Evolutionary conservation across 2,113 vertebrate species (phyloP), one percentile per base, ranked within the genome.

Genomic region (Pelmatolapia mariae): DNA sequence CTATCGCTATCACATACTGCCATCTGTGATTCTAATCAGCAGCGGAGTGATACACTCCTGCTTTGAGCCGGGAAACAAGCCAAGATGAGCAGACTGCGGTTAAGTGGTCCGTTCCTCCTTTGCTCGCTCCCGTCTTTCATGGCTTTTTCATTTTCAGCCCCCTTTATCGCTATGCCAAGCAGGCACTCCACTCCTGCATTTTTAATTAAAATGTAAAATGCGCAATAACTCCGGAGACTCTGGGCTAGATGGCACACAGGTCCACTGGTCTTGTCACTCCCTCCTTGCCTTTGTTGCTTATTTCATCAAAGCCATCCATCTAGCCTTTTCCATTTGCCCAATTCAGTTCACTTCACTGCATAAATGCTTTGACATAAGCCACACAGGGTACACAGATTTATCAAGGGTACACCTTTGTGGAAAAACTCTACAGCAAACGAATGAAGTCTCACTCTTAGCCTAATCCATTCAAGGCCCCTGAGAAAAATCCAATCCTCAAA

Each of bases 151-250:
- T 94, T 94, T 78, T 91, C 26, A 11, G 33, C 89, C 84, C 61
- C 82, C 93, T 94, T 95, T 93, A 94, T 95, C 83, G 87, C 92
- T 52, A 95, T 95, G 95, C 92, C 93, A 91, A 90, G 89, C 89
- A 89, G 89, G 81, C 89, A 84, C 71, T 52, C 54, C 36, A 7
- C 92, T 92, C 93, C 88, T 76, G 52, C 80, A 86, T 93, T 93
- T 96, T 96, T 95, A 95, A 96, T 96, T 96, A 95, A 96, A 96
- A 95, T 89, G 84, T 80, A 88, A 93, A 96, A 95, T 87, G 91
- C 88, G 76, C 92, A 93, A 94, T 94, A 95, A 94, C 88, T 91
- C 87, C 16, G 81, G 91, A 93, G 95, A 95, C 90, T 90, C 33
- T 38, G 92, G 90, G 61, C 76, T 90, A 68, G 88, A 92, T 91